A percentile compares a stretch with the other conserved stretches of the same genome.
These are phyloP conservation scores for Branchellion lobata DNA, from an alignment of 2,888 invertebrate species.

Conservation along the genomic window DNA sequence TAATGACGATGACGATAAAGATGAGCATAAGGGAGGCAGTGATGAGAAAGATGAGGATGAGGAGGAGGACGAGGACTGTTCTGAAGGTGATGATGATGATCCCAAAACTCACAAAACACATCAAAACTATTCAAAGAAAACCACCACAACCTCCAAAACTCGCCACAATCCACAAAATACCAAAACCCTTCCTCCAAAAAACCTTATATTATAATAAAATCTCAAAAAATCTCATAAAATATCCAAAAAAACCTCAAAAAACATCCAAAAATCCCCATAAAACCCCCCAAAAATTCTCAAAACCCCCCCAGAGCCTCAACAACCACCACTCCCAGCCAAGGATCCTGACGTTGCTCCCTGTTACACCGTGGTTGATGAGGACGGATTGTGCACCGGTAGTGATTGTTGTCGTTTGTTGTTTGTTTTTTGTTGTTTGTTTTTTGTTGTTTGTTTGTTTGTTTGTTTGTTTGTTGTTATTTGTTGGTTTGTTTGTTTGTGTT, in stretches of 20 bases:
- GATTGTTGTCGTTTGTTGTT: no score
- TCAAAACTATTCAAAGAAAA: no score
- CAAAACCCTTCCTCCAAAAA: background rate
- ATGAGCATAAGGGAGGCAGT: background rate
- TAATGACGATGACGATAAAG: background rate
- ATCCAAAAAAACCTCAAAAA: background rate
- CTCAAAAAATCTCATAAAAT: background rate
- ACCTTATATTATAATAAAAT: background rate
- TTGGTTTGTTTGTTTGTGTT: no score
- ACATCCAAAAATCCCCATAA: background rate
- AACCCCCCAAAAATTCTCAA: background rate
- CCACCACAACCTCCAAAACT: no score
- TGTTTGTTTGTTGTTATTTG: no score
- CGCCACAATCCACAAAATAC: no score
- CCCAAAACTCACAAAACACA: no score
- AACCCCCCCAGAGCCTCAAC: no score
- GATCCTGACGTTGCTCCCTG: conserved; percentile 83
- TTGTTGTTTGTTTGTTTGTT: no score
- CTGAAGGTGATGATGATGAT: conserved; percentile 4
- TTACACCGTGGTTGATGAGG: conserved; percentile 72
- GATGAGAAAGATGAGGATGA: background rate
- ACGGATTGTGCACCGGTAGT: background rate
- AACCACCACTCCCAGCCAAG: conserved; percentile 55
- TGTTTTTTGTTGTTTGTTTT: no score
- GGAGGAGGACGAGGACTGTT: background rate